Evolutionary conservation across 2,888 invertebrate genomes (phyloP), one percentile per base, ranked within the genome.

Genomic region (Abrostola tripartita): DNA sequence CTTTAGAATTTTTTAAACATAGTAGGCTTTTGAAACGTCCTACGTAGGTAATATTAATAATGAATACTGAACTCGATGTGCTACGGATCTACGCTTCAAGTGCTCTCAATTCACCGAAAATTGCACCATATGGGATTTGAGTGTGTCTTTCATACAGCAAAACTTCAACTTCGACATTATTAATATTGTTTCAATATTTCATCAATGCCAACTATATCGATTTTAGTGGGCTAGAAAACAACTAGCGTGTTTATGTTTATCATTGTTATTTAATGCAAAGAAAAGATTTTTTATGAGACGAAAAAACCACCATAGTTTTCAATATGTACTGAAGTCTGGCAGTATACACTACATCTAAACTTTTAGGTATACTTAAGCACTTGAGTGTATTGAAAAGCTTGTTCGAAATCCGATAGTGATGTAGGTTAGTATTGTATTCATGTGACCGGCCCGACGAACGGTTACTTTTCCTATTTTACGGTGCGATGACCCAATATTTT

Each of bases 401-500:
- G 60, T 37, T 64, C 44, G 60, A 24, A 69, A 73, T 73, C 52
- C 57, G 49, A 72, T 61, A 52, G 60, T 47, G 36, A 53, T 53
- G 55, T 54, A 56, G 52, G 50, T 67, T 62, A 35, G 42, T 59
- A 67, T 59, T 64, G 72, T 64, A 57, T 75, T 66, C 61, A 61
- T 49, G 41, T 54, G 68, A 52, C 61, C 44, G 66, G 63, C 52
- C 60, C 38, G 49, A 65, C 69, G 62, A 61, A 50, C 52, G 14
- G 53, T 62, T 40, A 64, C 73, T 75, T 67, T 76, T 68, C 61
- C 69, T 76, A 71, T 71, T 78, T 67, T 52, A 63, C 72, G 67
- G 66, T 61, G 52, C 71, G 67, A 72, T 64, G 72, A 71, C 65
- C 71, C 61, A 68, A 72, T 76, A 81, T 76, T 76, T 74, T 69